These are phyloP conservation scores for Luffia ferchaultella DNA, from an alignment of 2,888 invertebrate species.

Conservation along the genomic window DNA sequence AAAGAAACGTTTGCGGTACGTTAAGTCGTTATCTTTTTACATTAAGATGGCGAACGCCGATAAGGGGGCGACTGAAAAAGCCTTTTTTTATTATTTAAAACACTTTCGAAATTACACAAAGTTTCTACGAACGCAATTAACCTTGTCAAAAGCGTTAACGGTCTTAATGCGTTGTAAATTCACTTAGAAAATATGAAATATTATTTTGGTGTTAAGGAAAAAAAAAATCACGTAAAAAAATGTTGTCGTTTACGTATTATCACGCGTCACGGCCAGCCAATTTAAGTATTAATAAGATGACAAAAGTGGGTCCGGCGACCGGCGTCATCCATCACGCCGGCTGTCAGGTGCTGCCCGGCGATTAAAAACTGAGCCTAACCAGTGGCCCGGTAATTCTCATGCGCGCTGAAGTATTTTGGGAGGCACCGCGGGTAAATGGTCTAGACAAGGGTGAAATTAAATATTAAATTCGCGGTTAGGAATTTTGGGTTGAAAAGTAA, in stretches of 20 bases:
- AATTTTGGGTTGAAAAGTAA: slow-evolving; percentile 59
- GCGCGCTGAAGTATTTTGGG: slow-evolving; percentile 40
- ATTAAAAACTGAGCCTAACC: slow-evolving; percentile 57
- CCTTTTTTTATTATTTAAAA: neutral
- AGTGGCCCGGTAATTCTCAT: slow-evolving; percentile 38
- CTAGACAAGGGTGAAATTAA: slow-evolving; percentile 64
- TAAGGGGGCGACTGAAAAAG: neutral
- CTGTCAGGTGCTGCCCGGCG: slow-evolving; percentile 56
- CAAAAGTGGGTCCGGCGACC: slow-evolving; percentile 51
- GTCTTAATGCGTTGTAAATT: no score
- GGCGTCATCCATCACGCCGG: slow-evolving; percentile 55
- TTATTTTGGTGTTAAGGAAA: no score
- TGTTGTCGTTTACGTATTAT: slow-evolving; percentile 27
- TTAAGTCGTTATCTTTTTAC: slow-evolving; percentile 3
- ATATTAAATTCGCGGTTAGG: slow-evolving; percentile 63
- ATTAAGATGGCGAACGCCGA: neutral
- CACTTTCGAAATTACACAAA: neutral
- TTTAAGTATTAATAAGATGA: slow-evolving; percentile 66
- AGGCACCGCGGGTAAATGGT: slow-evolving; percentile 52
- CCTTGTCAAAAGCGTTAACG: no score
- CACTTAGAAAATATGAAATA: no score
- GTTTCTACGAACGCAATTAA: no score
- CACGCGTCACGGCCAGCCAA: slow-evolving; percentile 54
- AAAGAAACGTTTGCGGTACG: slow-evolving; percentile 2
- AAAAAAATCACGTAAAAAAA: no score